Evolutionary conservation across 2,888 invertebrate species (phyloP), one percentile per base, ranked within the genome.

Genomic region (Cephonodes hylas): DNA sequence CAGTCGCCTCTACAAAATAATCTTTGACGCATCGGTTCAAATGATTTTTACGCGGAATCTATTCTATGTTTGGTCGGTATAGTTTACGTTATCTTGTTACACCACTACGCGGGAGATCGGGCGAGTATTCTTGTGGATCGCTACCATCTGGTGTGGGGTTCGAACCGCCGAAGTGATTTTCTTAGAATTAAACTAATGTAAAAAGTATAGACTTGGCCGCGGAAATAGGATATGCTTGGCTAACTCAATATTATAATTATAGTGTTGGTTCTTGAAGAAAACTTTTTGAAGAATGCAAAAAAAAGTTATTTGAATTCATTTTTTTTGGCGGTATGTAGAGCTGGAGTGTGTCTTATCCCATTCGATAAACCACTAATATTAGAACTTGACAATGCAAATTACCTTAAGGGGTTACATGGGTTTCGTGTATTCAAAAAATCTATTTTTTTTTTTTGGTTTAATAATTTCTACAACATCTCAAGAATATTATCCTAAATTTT

Each of bases 21-120:
- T 53, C 53, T 53, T 7, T 53, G 53, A n/a, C 13, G 27, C 18
- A 31, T 18, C 2, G 42, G 42, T 23, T 23, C 7, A 45, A 58
- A 45, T 58, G 58, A 61, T 61, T 58, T 42, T 58, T 58, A 58
- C 23, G 45, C 25, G 38, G 42, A 58, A 58, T 22, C 44, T 22
- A 42, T 13, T 59, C 42, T 59, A 44, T 59, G 58, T 59, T 59
- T 59, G 44, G 58, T 44, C 53, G 20, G 44, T 59, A 42, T 59
- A 44, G 58, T 44, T 59, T 42, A 44, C 58, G 58, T 59, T 59
- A 59, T 59, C 58, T 44, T 42, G 58, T 59, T 59, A 59, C 58
- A 59, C 18, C 25, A 38, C 45, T 45, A 45, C 27, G 58, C 31
- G 58, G 58, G 58, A 58, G 58, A 58, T 8, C 38, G n/a, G 45